Percentiles rank a stretch among this genome's conserved stretches.
Evolutionary conservation across 2,888 invertebrate genomes (phyloP).

Genomic region (Lycia hirtaria): DNA sequence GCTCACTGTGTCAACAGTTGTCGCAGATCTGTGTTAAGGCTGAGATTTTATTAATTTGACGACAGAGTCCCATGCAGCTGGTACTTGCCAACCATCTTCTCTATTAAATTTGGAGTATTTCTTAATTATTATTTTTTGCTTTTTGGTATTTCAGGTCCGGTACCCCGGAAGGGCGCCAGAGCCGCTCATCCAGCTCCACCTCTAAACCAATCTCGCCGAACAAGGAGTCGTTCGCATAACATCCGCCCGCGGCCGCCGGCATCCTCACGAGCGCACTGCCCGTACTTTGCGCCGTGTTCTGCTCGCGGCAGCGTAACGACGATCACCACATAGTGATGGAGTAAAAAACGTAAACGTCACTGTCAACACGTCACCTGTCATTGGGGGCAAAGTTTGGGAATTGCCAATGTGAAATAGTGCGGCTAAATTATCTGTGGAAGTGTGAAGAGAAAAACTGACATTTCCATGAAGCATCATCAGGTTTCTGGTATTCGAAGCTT

Average conservation of each 20-base stretch:
- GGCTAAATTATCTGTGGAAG: too few relatives aligned
- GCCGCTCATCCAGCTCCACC: conserved; percentile 69
- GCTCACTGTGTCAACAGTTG: too few relatives aligned
- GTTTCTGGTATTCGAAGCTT: too few relatives aligned
- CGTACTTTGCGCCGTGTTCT: conserved; percentile 74
- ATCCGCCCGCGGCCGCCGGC: conserved; percentile 59
- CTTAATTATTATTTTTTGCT: too few relatives aligned
- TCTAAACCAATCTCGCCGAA: conserved; percentile 71
- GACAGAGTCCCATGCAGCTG: too few relatives aligned
- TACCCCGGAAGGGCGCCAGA: conserved; percentile 73
- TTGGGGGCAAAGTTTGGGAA: not conserved
- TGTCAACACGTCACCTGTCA: conserved; percentile 20
- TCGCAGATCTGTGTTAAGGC: too few relatives aligned
- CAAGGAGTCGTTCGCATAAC: conserved; percentile 80
- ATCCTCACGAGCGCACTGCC: conserved; percentile 70
- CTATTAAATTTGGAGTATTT: too few relatives aligned
- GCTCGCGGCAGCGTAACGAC: conserved; percentile 65
- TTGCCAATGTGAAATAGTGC: not conserved
- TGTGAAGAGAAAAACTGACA: too few relatives aligned
- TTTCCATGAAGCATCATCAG: too few relatives aligned
- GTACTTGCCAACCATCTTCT: too few relatives aligned
- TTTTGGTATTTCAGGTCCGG: conserved; percentile 68
- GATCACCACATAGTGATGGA: conserved; percentile 57
- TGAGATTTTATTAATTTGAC: too few relatives aligned
- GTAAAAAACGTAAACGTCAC: conserved; percentile 21